Conservation (phyloP, 1,140 invertebrate species). For the Sycophila sp. region DNA sequence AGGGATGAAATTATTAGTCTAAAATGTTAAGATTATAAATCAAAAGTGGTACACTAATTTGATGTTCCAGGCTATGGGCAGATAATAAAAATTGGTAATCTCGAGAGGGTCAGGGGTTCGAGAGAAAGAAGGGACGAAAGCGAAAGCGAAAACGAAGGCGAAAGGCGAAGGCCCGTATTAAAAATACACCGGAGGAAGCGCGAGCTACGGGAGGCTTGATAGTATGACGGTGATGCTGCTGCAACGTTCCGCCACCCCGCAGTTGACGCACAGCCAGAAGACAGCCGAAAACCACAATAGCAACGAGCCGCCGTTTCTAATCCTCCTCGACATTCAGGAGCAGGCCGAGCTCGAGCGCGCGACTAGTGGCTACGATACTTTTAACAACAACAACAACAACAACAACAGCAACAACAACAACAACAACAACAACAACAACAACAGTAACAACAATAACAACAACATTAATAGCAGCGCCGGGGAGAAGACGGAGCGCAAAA, state of each 20-base stretch:
- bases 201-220: conserved; percentile 55
- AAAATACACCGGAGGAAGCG: conserved; percentile 42
- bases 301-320: conserved; percentile 54
- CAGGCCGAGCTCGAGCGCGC: conserved; percentile 48
- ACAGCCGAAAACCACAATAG: conserved; percentile 58
- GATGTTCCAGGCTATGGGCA: too few relatives aligned
- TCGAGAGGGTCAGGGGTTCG: too few relatives aligned
- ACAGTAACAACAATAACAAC: conserved; percentile 31
- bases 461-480: conserved; percentile 27
- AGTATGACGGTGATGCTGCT: conserved; percentile 69
- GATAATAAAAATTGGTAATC: too few relatives aligned
- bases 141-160: background rate
- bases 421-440: conserved; percentile 36
- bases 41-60: too few relatives aligned
- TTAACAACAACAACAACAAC: conserved; percentile 34
- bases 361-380: conserved; percentile 35
- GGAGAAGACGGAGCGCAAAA: conserved; percentile 10
- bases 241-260: conserved; percentile 65
- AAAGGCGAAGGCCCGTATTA: conserved; percentile 19
- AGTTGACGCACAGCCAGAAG: conserved; percentile 63
- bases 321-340: conserved; percentile 57
- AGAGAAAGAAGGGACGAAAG: background rate
- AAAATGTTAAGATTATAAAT: too few relatives aligned
- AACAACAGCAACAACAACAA: conserved; percentile 34
- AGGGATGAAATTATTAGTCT: too few relatives aligned